Evolutionary conservation across 1,140 invertebrate species (phyloP).

Genomic region (Trichomalopsis sarcophagae): DNA sequence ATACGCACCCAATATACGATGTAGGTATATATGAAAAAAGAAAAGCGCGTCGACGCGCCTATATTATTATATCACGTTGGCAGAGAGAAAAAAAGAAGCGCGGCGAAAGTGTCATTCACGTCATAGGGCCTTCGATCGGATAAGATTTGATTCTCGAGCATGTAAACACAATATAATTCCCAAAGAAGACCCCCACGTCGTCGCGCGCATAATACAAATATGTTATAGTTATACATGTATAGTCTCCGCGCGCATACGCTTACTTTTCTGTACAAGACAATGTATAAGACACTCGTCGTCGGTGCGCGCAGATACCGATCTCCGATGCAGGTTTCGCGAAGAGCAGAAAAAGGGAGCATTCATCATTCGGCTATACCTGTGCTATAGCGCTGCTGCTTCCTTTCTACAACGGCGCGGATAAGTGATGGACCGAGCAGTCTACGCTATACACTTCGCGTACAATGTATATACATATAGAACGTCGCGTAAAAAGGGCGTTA

Average conservation of each 20-base stretch:
- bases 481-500: not conserved
- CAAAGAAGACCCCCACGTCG: conserved; percentile 22
- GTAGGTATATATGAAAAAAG: not conserved
- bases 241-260: too few species aligned
- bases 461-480: not conserved
- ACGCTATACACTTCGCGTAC: not conserved
- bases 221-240: too few species aligned
- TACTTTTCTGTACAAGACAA: too few species aligned
- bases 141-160: conserved; percentile 5
- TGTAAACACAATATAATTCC: not conserved
- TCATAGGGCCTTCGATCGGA: conserved; percentile 36
- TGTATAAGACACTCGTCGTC: not conserved
- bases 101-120: conserved; percentile 31
- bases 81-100: not conserved
- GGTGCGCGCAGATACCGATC: conserved; percentile 2
- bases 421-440: not conserved
- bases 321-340: not conserved
- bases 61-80: too few species aligned
- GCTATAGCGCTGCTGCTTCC: not conserved
- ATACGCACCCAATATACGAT: conserved; percentile 31
- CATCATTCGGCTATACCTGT: not conserved
- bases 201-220: not conserved
- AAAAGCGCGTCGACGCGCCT: not conserved
- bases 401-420: not conserved
- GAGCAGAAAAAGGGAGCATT: not conserved